phyloP scores from a whole-genome alignment of 2,888 invertebrate species.

The Bursaphelenchus okinawaensis region DNA sequence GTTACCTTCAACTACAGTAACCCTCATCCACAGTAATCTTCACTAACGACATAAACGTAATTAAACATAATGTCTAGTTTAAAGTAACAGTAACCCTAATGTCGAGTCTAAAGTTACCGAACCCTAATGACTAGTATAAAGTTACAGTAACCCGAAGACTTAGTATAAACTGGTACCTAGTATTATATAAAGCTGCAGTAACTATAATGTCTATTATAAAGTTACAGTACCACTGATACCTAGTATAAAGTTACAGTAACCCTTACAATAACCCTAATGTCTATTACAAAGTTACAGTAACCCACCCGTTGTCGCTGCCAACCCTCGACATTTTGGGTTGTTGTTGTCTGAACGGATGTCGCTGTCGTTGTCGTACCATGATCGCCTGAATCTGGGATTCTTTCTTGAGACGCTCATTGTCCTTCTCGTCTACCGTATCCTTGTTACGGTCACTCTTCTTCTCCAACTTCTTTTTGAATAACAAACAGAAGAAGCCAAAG shows the following conservation, averaged over 20 bases:
- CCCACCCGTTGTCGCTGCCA: constrained; percentile 14
- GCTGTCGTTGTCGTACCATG: background rate
- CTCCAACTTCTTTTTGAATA: constrained; percentile 54
- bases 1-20: too few relatives aligned
- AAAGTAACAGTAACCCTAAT: too few relatives aligned
- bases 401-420: constrained; percentile 1
- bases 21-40: too few relatives aligned
- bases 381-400: background rate
- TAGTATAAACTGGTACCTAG: too few relatives aligned
- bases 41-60: too few relatives aligned
- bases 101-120: too few relatives aligned
- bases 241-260: background rate
- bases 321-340: constrained; percentile 31
- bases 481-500: constrained; percentile 43
- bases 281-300: too few relatives aligned
- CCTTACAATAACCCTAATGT: background rate
- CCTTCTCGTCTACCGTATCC: background rate
- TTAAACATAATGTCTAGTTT: too few relatives aligned
- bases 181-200: too few relatives aligned
- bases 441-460: constrained; percentile 38
- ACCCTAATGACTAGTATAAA: too few relatives aligned
- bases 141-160: too few relatives aligned
- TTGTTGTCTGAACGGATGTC: constrained; percentile 22
- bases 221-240: background rate
- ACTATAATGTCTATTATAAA: too few relatives aligned